These are phyloP conservation scores for Pelmatolapia mariae DNA, from an alignment of 2,113 vertebrate genomes.

Conservation along the genomic window DNA sequence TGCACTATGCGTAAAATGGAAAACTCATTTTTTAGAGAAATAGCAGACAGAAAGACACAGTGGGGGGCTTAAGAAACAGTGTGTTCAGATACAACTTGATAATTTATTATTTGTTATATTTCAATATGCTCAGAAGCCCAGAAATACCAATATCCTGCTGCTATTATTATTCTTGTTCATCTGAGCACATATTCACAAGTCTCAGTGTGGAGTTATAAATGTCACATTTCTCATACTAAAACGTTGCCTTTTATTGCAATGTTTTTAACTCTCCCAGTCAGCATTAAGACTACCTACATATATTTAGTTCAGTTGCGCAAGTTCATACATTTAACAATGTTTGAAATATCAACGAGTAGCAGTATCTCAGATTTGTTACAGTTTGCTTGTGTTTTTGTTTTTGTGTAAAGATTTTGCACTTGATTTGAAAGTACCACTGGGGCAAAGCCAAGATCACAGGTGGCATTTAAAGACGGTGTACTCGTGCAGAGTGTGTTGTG, in stretches of 20 bases:
- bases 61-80: background rate
- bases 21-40: background rate
- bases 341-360: background rate
- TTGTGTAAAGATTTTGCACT: background rate
- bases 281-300: background rate
- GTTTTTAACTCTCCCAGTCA: background rate
- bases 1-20: background rate
- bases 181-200: background rate
- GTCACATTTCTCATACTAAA: background rate
- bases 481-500: background rate
- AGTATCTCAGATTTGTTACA: background rate
- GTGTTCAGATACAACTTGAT: background rate
- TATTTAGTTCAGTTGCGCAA: background rate
- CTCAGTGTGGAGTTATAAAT: background rate
- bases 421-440: background rate
- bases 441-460: background rate
- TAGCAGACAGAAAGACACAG: background rate
- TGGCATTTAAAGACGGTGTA: background rate
- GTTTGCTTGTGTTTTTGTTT: background rate
- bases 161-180: background rate
- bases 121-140: background rate
- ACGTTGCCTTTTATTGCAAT: background rate
- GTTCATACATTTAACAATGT: background rate
- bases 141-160: background rate
- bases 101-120: background rate